Evolutionary conservation across 1,140 invertebrate species (phyloP), one percentile per base, ranked within the genome.

Genomic region (Microplitis demolitor): DNA sequence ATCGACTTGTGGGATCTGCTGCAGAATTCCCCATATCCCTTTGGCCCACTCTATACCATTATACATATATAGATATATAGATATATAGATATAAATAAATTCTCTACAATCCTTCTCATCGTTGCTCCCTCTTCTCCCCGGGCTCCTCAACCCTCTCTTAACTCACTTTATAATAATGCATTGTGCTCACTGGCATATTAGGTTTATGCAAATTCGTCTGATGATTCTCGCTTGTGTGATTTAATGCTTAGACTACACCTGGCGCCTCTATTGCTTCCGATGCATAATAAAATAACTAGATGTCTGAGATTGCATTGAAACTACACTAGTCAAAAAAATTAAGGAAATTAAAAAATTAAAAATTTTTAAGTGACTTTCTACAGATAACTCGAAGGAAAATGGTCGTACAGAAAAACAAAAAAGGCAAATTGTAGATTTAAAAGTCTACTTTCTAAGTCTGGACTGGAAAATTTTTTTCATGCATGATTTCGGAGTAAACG

Each of bases 191-290:
- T 74, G 78, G 80, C 80, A 80, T 83, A 83, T 83, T 83, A 81
- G 81, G 79, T 83, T 83, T 83, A 83, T 83, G 81, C 80, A 81
- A 83, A 83, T 83, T 70, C 56, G 73, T 33, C 72, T 76, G 77
- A 77, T 78, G 77, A 78, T 76, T 72, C 76, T 78, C 74, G 73
- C 74, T 71, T 54, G 5, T 54, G 76, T 74, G 78, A 80, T 80
- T 69, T 68, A 77, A 80, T 81, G 71, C 72, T 66, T 24, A 14
- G 37, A 61, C 56, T 4, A 56, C 51, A 14, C 31, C 45, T 34
- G 24, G 58, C n/a, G 71, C 69, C 77, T 31, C 35, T 39, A 56
- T 16, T 24, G 24, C 24, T 24, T 45, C 11, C 39, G 6, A 45
- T 45, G 6, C 11, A 45, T 45, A 45, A 45, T 11, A 45, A 45